These are phyloP conservation scores for Scaptodrosophila lebanonensis DNA, from an alignment of 1,140 invertebrate genomes.

Conservation along the genomic window DNA sequence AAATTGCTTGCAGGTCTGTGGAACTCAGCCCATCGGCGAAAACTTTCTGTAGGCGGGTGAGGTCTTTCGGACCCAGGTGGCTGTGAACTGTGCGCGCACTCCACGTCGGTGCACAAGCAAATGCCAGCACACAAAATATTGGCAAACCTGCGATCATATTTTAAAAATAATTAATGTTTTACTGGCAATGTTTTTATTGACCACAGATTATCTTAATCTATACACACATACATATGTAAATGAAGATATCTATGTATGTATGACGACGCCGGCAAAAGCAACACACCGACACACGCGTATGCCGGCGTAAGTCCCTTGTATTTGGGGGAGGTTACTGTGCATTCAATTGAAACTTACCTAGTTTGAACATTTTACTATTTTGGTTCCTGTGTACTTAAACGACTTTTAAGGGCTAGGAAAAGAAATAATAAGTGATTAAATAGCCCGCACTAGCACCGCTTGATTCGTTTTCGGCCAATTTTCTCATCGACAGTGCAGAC, in stretches of 20 bases:
- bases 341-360: slow-evolving; percentile 37
- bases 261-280: slow-evolving; percentile 36
- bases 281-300: not conserved
- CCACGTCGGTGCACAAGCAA: slow-evolving; percentile 33
- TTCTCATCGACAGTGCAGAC: slow-evolving; percentile 29
- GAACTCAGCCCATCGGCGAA: slow-evolving; percentile 70
- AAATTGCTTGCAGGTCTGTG: slow-evolving; percentile 69
- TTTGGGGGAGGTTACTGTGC: no score
- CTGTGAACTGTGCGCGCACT: slow-evolving; percentile 60
- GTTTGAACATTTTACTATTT: slow-evolving; percentile 58
- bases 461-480: slow-evolving; percentile 45
- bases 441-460: slow-evolving; percentile 47
- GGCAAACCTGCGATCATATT: slow-evolving; percentile 38
- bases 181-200: no score
- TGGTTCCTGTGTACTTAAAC: slow-evolving; percentile 39
- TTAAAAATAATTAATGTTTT: not conserved
- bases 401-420: slow-evolving; percentile 61
- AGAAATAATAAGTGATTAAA: slow-evolving; percentile 42
- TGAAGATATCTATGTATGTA: no score
- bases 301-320: no score
- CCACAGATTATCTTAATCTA: no score
- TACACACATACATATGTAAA: no score
- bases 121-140: slow-evolving; percentile 39
- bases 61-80: slow-evolving; percentile 57
- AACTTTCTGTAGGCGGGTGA: slow-evolving; percentile 66